These are phyloP conservation scores for Orthosia gothica DNA, from an alignment of 2,888 invertebrate species.

Conservation along the genomic window DNA sequence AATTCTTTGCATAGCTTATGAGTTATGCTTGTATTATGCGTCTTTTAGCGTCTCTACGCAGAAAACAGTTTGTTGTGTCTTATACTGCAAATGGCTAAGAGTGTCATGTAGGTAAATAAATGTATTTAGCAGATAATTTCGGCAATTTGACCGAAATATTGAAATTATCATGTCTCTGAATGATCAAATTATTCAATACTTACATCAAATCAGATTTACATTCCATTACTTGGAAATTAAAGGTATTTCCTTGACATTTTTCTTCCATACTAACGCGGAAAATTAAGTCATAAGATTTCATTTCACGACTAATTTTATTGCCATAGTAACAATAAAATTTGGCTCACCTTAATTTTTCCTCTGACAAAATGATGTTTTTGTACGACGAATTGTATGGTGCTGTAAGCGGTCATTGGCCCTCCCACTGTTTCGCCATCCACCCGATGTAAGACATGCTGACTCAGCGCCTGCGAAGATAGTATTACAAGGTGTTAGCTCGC, in stretches of 20 bases:
- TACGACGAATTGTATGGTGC: slow-evolving; percentile 86
- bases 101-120: neutral
- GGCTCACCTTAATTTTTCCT: slow-evolving; percentile 85
- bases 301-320: slow-evolving; percentile 42
- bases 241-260: slow-evolving; percentile 5
- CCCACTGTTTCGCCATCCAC: slow-evolving; percentile 83
- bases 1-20: too few relatives aligned
- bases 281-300: slow-evolving; percentile 43
- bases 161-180: neutral
- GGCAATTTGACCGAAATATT: neutral
- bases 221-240: slow-evolving; percentile 23
- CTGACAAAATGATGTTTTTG: slow-evolving; percentile 86
- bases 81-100: too few relatives aligned
- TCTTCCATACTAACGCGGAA: neutral
- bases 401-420: slow-evolving; percentile 86
- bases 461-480: slow-evolving; percentile 79
- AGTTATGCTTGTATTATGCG: too few relatives aligned
- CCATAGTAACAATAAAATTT: slow-evolving; percentile 17
- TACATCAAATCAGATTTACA: slow-evolving; percentile 12
- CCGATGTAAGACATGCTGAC: slow-evolving; percentile 86
- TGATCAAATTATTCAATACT: slow-evolving; percentile 5
- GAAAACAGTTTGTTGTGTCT: too few relatives aligned
- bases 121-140: neutral
- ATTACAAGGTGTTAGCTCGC: slow-evolving; percentile 63
- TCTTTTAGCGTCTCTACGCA: too few relatives aligned